A percentile compares a stretch with the other conserved stretches of the same genome.
Evolutionary conservation across 2,888 invertebrate species (phyloP).

Genomic region (Cosmia pyralina): DNA sequence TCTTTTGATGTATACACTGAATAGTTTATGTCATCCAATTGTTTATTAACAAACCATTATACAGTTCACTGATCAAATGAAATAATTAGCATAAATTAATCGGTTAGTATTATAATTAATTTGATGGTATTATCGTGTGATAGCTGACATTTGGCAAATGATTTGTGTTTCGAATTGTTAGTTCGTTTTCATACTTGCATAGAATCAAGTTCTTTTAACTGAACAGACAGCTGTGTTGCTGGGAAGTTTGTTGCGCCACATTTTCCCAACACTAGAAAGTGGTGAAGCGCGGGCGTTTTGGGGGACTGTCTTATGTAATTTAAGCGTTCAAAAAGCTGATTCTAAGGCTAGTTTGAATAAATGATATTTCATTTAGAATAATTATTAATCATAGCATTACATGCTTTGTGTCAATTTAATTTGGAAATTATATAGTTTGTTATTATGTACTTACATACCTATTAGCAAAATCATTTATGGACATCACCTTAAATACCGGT

Average conservation of each 20-base stretch:
- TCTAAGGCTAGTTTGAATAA: neutral
- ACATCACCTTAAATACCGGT: too few species aligned
- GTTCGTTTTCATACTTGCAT: neutral
- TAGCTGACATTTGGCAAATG: neutral
- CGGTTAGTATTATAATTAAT: neutral
- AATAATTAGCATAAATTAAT: slow-evolving; percentile 27
- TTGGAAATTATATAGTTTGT: neutral
- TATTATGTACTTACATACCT: neutral
- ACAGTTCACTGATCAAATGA: slow-evolving; percentile 16
- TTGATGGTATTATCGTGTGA: neutral
- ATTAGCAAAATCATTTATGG: neutral
- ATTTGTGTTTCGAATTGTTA: neutral
- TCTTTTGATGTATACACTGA: neutral
- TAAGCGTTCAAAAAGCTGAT: neutral
- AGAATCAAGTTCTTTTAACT: neutral
- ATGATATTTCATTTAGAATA: neutral
- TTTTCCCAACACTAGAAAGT: neutral
- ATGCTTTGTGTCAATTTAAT: neutral
- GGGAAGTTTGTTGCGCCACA: neutral
- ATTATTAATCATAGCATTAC: too few species aligned
- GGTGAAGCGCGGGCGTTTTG: neutral
- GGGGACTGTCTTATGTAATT: too few species aligned
- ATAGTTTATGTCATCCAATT: neutral
- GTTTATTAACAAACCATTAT: neutral
- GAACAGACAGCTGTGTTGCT: neutral